Evolutionary conservation across 2,888 invertebrate species (phyloP).

Genomic region (Epistrophella euchroma): DNA sequence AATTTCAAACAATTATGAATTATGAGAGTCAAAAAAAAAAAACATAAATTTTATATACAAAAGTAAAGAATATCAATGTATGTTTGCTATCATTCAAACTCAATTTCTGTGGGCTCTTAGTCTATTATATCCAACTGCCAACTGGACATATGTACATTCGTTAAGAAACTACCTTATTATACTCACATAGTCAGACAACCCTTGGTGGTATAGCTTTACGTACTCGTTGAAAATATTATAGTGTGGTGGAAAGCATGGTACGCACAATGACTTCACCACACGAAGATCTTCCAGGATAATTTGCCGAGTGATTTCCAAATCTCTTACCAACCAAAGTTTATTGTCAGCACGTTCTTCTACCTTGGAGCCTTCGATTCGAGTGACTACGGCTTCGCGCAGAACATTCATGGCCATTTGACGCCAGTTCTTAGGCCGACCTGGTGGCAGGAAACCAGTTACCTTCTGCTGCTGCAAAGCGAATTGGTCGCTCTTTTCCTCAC

Average conservation of each 20-base stretch:
- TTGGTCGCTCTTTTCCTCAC: conserved; percentile 97
- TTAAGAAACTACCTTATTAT: not conserved
- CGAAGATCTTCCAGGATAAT: conserved; percentile 95
- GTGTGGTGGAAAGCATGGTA: conserved; percentile 97
- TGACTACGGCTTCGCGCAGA: conserved; percentile 90
- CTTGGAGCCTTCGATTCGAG: conserved; percentile 96
- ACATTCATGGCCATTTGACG: conserved; percentile 93
- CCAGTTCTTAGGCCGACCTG: conserved; percentile 97
- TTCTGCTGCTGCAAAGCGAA: conserved; percentile 88
- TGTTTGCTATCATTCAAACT: too few relatives aligned
- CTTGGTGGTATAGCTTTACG: conserved; percentile 96
- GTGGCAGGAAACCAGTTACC: conserved; percentile 94
- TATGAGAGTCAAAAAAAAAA: too few relatives aligned
- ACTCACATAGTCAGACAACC: conserved; percentile 91
- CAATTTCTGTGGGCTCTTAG: too few relatives aligned
- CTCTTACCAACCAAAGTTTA: conserved; percentile 97
- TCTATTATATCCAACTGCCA: too few relatives aligned
- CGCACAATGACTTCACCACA: conserved; percentile 94
- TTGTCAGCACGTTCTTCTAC: conserved; percentile 95
- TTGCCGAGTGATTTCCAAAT: conserved; percentile 94
- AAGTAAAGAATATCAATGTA: too few relatives aligned
- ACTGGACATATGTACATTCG: too few relatives aligned
- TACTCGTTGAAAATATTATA: conserved; percentile 97
- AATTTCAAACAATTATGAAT: not conserved
- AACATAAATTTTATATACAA: too few relatives aligned